Evolutionary conservation across 1,140 invertebrate genomes (phyloP).

Genomic region (Ganaspis sp.): DNA sequence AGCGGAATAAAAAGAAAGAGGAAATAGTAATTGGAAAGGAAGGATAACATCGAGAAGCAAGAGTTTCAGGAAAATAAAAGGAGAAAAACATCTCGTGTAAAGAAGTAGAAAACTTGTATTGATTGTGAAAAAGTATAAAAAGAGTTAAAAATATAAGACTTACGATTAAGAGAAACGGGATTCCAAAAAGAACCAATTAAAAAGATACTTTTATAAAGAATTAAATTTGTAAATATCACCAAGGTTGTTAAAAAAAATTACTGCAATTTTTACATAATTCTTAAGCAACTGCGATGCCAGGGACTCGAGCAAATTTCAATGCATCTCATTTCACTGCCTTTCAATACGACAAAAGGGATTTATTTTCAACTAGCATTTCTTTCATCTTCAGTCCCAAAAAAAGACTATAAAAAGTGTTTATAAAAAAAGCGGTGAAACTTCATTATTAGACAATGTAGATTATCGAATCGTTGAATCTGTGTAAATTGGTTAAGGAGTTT

Average conservation of each 20-base stretch:
- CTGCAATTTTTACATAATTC: neutral
- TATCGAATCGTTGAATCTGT: conserved; percentile 2
- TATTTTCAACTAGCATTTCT: neutral
- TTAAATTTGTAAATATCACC: conserved; percentile 21
- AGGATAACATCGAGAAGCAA: neutral
- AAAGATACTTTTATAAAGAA: neutral
- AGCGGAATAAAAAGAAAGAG: neutral
- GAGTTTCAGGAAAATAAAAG: neutral
- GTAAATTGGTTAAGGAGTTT: conserved; percentile 6
- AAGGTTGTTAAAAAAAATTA: conserved; percentile 14
- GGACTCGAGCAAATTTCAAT: neutral
- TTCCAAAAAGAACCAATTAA: neutral
- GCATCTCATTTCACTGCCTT: neutral
- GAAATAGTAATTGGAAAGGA: neutral
- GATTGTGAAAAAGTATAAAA: neutral
- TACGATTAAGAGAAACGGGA: neutral
- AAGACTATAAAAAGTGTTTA: neutral
- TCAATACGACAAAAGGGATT: neutral
- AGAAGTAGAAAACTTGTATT: neutral
- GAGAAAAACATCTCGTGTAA: too few species aligned
- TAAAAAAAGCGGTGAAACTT: neutral
- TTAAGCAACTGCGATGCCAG: neutral
- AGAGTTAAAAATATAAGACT: neutral
- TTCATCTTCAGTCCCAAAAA: neutral
- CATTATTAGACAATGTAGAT: conserved; percentile 15